These are phyloP conservation scores for Pogonophryne albipinna DNA, from an alignment of 2,797 vertebrate genomes.

Conservation along the genomic window DNA sequence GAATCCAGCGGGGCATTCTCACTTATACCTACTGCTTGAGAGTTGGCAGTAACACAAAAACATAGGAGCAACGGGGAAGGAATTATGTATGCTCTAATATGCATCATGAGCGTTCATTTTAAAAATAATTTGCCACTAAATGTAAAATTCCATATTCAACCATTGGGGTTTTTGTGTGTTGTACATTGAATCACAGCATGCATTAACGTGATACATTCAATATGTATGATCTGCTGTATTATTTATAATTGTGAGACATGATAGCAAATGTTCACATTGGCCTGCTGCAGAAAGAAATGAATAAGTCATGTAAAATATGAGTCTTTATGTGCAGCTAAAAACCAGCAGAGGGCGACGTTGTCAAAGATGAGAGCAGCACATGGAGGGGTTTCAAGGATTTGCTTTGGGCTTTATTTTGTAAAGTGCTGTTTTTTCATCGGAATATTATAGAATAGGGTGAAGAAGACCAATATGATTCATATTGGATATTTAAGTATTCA, in stretches of 20 bases:
- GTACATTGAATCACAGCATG: not conserved
- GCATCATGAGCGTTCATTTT: not conserved
- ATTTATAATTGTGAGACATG: slow-evolving; percentile 6
- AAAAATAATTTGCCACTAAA: not conserved
- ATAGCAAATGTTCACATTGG: not conserved
- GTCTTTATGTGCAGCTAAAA: not conserved
- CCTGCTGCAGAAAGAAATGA: not conserved
- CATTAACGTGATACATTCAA: not conserved
- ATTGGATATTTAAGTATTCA: not conserved
- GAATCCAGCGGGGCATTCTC: slow-evolving; percentile 17
- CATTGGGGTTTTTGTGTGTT: not conserved
- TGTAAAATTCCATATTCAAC: not conserved
- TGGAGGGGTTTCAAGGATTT: not conserved
- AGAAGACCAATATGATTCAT: not conserved
- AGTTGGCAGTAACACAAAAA: not conserved
- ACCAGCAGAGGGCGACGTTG: slow-evolving; percentile 76
- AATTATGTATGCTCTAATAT: not conserved
- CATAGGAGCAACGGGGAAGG: not conserved
- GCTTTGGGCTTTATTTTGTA: not conserved
- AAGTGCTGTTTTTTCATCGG: not conserved
- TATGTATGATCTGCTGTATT: not conserved
- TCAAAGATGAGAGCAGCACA: slow-evolving; percentile 48
- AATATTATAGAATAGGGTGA: not conserved
- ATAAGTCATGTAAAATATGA: not conserved
- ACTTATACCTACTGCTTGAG: slow-evolving; percentile 5